Conservation (phyloP, 2,888 invertebrate species). For the Nasonovia ribisnigri region DNA sequence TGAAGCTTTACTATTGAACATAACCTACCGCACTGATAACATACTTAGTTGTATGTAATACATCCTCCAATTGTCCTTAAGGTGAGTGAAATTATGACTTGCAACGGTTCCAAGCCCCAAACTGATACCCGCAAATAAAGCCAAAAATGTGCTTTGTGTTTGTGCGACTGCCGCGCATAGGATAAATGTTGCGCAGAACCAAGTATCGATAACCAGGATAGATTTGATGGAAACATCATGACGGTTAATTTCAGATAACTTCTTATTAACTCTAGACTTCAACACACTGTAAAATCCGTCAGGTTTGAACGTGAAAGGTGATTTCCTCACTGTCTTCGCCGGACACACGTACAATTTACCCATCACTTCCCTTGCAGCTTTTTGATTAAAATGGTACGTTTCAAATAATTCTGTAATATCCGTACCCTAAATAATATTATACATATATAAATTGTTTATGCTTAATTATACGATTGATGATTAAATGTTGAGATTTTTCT, state of each 20-base stretch:
- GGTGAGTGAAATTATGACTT: conserved; percentile 84
- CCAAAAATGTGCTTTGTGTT: conserved; percentile 69
- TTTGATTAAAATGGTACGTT: conserved; percentile 77
- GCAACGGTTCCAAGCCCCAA: conserved; percentile 76
- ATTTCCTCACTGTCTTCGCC: conserved; percentile 76
- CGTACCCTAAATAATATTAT: conserved; percentile 74
- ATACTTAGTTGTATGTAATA: conserved; percentile 80
- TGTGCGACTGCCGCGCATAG: conserved; percentile 69
- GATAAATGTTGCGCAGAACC: conserved; percentile 70
- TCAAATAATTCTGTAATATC: conserved; percentile 87
- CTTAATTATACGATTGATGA: background rate
- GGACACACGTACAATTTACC: conserved; percentile 78
- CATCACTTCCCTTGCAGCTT: conserved; percentile 75
- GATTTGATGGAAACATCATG: conserved; percentile 12
- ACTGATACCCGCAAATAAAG: conserved; percentile 74
- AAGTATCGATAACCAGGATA: conserved; percentile 69
- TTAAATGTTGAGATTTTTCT: background rate
- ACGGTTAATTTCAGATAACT: conserved; percentile 6
- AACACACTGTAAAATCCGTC: conserved; percentile 82
- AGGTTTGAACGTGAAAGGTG: conserved; percentile 80
- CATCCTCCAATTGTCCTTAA: conserved; percentile 83
- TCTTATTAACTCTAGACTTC: conserved; percentile 70
- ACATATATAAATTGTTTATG: background rate
- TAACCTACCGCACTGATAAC: conserved; percentile 76
- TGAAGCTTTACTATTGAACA: background rate